Conservation (phyloP, 2,797 vertebrate species). For the Leuciscus waleckii region DNA sequence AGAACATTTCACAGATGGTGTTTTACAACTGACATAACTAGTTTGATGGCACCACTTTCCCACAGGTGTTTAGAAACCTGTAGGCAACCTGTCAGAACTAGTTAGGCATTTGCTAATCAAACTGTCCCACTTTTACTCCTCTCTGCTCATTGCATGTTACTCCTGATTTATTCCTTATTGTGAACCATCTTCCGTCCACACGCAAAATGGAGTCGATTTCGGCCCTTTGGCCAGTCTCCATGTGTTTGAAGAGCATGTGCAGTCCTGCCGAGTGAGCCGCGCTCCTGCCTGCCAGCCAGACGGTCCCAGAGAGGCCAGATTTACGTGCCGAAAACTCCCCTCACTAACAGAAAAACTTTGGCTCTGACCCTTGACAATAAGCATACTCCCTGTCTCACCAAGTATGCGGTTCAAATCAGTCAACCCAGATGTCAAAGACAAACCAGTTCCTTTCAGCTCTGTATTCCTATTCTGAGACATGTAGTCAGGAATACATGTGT, state of each 20-base stretch:
- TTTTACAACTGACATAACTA: conserved; percentile 37
- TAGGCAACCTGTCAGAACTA: conserved; percentile 35
- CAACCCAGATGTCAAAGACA: conserved; percentile 34
- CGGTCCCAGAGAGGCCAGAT: conserved; percentile 31
- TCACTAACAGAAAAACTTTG: conserved; percentile 50
- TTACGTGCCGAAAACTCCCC: conserved; percentile 42
- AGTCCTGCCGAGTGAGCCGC: neutral
- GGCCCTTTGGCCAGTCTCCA: conserved; percentile 25
- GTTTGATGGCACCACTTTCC: neutral
- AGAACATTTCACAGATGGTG: conserved; percentile 20
- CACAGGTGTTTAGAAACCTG: neutral
- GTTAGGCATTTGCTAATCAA: conserved; percentile 18
- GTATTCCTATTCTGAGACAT: neutral
- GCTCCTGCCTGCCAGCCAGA: conserved; percentile 48
- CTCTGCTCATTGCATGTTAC: neutral
- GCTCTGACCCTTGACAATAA: conserved; percentile 47
- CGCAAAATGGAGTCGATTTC: conserved; percentile 22
- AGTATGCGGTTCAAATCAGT: conserved; percentile 42
- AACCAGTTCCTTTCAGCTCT: conserved; percentile 20
- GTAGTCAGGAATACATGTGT: neutral
- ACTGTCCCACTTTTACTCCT: neutral
- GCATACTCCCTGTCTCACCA: conserved; percentile 52
- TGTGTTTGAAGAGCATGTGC: conserved; percentile 18
- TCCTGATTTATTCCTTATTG: conserved; percentile 34
- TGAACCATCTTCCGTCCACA: conserved; percentile 41